Percentiles rank a stretch among this genome's conserved stretches.
phyloP scores from a whole-genome alignment of 2,888 invertebrate species.

The Plebejus anna region DNA sequence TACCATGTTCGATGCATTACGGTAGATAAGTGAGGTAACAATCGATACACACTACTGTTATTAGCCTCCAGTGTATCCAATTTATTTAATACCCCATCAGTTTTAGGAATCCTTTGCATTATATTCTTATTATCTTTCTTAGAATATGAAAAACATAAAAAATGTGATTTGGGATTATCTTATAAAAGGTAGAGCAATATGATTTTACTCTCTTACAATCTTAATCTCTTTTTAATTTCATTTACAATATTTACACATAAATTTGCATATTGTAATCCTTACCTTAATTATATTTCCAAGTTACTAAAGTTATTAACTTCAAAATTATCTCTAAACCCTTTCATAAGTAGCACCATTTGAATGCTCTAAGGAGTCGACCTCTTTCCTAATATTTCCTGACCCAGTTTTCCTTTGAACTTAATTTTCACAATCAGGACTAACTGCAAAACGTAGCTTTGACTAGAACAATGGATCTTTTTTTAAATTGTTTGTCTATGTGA shows the following conservation, averaged over 20 bases:
- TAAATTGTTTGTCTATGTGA: not conserved
- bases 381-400: slow-evolving; percentile 13
- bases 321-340: not conserved
- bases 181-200: too few species aligned
- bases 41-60: slow-evolving; percentile 34
- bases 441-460: not conserved
- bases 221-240: not conserved
- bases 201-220: too few species aligned
- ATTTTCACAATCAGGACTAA: not conserved
- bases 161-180: not conserved
- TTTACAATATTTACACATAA: not conserved
- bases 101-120: slow-evolving; percentile 33
- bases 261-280: not conserved
- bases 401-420: slow-evolving; percentile 10
- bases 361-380: slow-evolving; percentile 9
- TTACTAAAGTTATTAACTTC: not conserved
- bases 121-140: not conserved
- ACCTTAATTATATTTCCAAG: not conserved
- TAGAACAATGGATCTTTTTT: not conserved
- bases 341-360: not conserved
- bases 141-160: not conserved
- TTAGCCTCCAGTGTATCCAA: slow-evolving; percentile 35
- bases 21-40: slow-evolving; percentile 32
- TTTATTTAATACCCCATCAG: slow-evolving; percentile 36
- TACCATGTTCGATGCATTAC: not conserved